Conservation (phyloP, 2,113 vertebrate genomes). For the Cepphus grylle region DNA sequence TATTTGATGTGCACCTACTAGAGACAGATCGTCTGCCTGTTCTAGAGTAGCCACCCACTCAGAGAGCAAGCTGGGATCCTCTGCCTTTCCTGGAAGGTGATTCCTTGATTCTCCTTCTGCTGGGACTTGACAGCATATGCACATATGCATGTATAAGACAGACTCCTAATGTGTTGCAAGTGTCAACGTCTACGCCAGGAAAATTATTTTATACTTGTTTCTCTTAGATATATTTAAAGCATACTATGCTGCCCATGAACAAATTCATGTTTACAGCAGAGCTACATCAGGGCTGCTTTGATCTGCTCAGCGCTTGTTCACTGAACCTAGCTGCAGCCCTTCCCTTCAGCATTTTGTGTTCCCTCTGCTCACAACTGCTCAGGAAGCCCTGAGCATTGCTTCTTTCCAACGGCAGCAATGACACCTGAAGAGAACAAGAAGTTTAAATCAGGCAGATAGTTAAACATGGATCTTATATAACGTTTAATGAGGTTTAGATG, state of each 20-base stretch:
- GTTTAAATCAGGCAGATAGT: not conserved
- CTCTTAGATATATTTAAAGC: not conserved
- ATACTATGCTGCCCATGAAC: not conserved
- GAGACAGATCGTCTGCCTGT: not conserved
- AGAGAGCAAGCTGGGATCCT: not conserved
- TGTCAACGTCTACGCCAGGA: not conserved
- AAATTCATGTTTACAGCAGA: not conserved
- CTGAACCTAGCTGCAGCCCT: not conserved
- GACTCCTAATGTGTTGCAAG: not conserved
- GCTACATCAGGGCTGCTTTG: not conserved
- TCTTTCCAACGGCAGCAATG: not conserved
- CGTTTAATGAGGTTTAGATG: not conserved
- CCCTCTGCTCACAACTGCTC: not conserved
- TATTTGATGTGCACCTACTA: not conserved
- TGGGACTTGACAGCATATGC: slow-evolving; percentile 1
- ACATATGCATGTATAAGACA: not conserved
- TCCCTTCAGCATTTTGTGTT: not conserved
- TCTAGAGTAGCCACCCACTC: not conserved
- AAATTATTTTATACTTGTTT: not conserved
- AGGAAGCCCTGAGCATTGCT: not conserved
- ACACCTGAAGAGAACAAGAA: not conserved
- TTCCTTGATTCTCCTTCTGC: slow-evolving; percentile 32
- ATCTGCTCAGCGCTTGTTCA: not conserved
- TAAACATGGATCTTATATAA: not conserved
- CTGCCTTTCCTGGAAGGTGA: slow-evolving; percentile 26